A percentile compares a stretch with the other conserved stretches of the same genome.
phyloP scores from a whole-genome alignment of 1,140 invertebrate species.

The Asobara japonica region DNA sequence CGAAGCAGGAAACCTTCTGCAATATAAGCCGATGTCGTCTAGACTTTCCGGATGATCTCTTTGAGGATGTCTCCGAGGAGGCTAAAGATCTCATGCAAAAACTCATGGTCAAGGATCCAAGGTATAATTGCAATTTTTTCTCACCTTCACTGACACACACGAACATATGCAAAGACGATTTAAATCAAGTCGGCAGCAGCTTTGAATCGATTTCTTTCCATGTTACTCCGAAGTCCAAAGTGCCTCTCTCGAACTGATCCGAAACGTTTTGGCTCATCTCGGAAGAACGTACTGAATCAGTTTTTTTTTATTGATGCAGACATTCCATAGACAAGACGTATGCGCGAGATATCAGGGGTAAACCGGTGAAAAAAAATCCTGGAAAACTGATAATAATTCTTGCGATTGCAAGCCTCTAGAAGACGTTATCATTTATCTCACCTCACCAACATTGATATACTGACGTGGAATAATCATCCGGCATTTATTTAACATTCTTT shows the following conservation, averaged over 20 bases:
- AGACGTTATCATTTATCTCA: slow-evolving; percentile 6
- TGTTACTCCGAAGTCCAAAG: no score
- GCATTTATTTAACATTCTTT: slow-evolving; percentile 11
- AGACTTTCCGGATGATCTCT: slow-evolving; percentile 90
- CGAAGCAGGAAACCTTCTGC: slow-evolving; percentile 93
- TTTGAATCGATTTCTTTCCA: no score
- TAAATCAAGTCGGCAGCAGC: no score
- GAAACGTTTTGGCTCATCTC: no score
- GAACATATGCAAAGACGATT: no score
- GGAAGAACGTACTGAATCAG: no score
- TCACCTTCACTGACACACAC: no score
- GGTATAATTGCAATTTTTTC: no score
- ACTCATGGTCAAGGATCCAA: slow-evolving; percentile 86
- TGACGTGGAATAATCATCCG: slow-evolving; percentile 1
- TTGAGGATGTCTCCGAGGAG: slow-evolving; percentile 81
- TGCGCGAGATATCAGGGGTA: background rate
- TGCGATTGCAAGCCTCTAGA: background rate
- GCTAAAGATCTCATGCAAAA: slow-evolving; percentile 89
- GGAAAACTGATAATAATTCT: background rate
- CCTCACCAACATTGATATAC: background rate
- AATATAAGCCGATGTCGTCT: slow-evolving; percentile 93
- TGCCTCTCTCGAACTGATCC: no score
- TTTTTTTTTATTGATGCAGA: no score
- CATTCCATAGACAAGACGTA: background rate
- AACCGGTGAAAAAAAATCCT: background rate